Percentiles rank a stretch among this genome's conserved stretches.
Evolutionary conservation across 2,888 invertebrate species (phyloP).

Genomic region (Phaonia tiefii): DNA sequence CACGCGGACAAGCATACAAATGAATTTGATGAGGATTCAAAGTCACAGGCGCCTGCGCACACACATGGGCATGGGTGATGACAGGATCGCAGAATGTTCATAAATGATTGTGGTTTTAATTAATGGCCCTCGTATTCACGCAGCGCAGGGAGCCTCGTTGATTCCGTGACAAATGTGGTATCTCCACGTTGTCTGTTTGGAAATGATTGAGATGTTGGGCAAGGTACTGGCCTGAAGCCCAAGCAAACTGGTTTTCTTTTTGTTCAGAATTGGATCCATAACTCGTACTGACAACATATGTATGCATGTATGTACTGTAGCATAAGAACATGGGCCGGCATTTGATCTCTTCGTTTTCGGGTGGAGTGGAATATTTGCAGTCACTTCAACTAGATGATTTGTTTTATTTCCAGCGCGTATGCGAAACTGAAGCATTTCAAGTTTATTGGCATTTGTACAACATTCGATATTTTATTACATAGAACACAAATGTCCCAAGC

Average conservation of each 20-base stretch:
- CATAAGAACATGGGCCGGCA: slow-evolving; percentile 5
- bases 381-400: too few relatives aligned
- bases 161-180: too few relatives aligned
- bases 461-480: slow-evolving; percentile 61
- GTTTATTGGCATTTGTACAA: slow-evolving; percentile 60
- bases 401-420: slow-evolving; percentile 29
- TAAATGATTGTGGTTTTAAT: slow-evolving; percentile 26
- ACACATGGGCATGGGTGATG: too few relatives aligned
- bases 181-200: not conserved
- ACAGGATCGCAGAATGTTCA: slow-evolving; percentile 9
- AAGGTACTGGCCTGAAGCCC: slow-evolving; percentile 12
- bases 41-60: too few relatives aligned
- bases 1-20: not conserved
- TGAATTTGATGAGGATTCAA: slow-evolving; percentile 28
- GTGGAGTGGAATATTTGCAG: slow-evolving; percentile 14
- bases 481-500: slow-evolving; percentile 19
- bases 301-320: not conserved
- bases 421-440: slow-evolving; percentile 65
- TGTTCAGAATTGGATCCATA: slow-evolving; percentile 61
- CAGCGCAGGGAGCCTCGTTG: not conserved
- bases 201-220: slow-evolving; percentile 63
- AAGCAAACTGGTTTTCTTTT: slow-evolving; percentile 35
- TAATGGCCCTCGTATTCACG: not conserved
- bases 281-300: slow-evolving; percentile 44
- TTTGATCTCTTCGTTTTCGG: not conserved